These are phyloP conservation scores for Psittacula derbiana DNA, from an alignment of 2,797 vertebrate species.

Conservation along the genomic window DNA sequence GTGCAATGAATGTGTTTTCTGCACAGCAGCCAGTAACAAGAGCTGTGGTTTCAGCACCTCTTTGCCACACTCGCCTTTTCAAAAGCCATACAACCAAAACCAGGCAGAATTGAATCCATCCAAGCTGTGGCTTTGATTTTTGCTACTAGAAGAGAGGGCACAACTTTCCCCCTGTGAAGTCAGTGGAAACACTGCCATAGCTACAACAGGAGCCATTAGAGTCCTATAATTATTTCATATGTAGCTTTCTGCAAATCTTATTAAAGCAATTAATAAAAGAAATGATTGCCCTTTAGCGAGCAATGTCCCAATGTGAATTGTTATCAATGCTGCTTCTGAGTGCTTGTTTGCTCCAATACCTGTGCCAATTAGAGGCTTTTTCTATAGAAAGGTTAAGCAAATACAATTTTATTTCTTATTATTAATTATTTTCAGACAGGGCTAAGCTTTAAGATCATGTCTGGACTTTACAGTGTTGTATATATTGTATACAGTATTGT, in stretches of 20 bases:
- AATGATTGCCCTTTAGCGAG: conserved; percentile 21
- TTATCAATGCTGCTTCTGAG: conserved; percentile 26
- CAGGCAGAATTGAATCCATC: background rate
- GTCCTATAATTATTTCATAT: background rate
- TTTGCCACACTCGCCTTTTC: background rate
- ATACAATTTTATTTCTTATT: background rate
- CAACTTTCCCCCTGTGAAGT: background rate
- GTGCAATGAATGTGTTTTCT: background rate
- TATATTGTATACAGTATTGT: background rate
- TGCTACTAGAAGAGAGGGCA: background rate
- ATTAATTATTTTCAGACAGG: background rate
- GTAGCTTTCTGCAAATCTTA: background rate
- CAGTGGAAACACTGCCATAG: background rate
- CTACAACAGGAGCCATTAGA: background rate
- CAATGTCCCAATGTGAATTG: background rate
- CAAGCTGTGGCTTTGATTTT: background rate
- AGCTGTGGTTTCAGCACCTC: background rate
- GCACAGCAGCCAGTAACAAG: background rate
- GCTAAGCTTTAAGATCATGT: background rate
- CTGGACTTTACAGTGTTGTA: background rate
- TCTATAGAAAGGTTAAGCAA: background rate
- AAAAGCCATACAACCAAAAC: background rate
- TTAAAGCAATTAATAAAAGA: conserved; percentile 35
- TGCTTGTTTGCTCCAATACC: background rate
- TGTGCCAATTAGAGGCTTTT: background rate